Conservation (phyloP, 92 coral and sea anemone genomes). For the Actinostola sp. region DNA sequence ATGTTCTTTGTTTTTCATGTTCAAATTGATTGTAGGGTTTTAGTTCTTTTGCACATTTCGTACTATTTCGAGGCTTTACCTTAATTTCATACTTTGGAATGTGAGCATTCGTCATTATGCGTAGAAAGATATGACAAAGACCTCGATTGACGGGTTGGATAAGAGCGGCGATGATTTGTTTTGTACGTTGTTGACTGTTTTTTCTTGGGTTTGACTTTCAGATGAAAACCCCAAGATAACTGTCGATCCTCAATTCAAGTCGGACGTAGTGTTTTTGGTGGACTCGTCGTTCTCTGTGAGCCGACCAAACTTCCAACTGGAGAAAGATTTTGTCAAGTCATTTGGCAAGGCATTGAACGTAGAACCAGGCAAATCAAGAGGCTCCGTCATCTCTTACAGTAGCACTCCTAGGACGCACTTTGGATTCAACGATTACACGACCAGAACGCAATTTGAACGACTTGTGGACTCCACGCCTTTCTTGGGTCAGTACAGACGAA, state of each 20-base stretch:
- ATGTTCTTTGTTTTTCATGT: too few species aligned
- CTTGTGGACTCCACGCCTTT: conserved; percentile 48
- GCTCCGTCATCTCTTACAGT: conserved; percentile 58
- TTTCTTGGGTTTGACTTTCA: background rate
- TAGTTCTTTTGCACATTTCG: too few species aligned
- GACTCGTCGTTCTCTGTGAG: conserved; percentile 70
- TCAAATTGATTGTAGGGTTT: too few species aligned
- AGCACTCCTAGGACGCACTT: conserved; percentile 28
- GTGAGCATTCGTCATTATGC: too few species aligned
- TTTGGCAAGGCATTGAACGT: conserved; percentile 51
- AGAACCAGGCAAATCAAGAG: conserved; percentile 64
- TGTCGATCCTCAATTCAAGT: too few species aligned
- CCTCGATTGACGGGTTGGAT: too few species aligned
- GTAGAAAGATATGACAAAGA: too few species aligned
- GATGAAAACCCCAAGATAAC: background rate
- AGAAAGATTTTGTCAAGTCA: conserved; percentile 63
- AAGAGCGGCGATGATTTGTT: too few species aligned
- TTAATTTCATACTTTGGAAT: too few species aligned
- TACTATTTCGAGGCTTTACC: too few species aligned
- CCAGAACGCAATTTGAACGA: conserved; percentile 33
- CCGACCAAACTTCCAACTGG: conserved; percentile 30
- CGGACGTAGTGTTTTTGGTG: conserved; percentile 70
- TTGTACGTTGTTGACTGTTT: background rate
- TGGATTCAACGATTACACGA: conserved; percentile 40
- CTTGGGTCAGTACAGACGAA: conserved; percentile 13